phyloP scores from a whole-genome alignment of 2,113 vertebrate genomes.

The Crypturellus undulatus region DNA sequence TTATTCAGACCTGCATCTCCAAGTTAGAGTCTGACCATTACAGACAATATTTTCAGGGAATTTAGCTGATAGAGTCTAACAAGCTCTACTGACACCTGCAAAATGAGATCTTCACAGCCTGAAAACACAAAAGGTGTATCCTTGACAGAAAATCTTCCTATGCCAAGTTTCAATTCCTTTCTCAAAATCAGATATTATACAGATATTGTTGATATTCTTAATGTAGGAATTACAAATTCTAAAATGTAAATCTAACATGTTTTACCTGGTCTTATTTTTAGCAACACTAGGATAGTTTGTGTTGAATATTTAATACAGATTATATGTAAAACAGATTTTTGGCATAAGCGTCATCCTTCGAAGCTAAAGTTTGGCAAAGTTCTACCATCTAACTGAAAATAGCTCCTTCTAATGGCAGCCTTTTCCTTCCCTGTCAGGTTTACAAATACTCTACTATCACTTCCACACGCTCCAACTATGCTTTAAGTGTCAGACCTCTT shows the following conservation, averaged over 20 bases:
- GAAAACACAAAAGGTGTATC: not conserved
- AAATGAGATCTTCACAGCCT: not conserved
- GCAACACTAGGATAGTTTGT: not conserved
- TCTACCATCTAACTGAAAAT: not conserved
- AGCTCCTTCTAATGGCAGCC: not conserved
- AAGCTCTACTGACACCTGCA: not conserved
- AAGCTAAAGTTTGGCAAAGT: not conserved
- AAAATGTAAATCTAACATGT: not conserved
- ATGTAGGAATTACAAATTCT: not conserved
- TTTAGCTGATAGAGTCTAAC: not conserved
- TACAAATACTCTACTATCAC: not conserved
- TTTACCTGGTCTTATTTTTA: not conserved
- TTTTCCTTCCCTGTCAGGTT: not conserved
- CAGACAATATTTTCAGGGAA: not conserved
- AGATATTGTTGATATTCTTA: not conserved
- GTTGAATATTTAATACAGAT: not conserved
- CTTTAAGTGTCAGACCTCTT: not conserved
- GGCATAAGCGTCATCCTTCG: not conserved
- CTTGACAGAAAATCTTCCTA: not conserved
- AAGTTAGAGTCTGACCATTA: not conserved
- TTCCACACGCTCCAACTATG: not conserved
- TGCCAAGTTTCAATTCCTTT: not conserved
- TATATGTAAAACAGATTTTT: not conserved
- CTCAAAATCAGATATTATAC: not conserved
- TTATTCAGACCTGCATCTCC: not conserved